phyloP scores from a whole-genome alignment of 2,797 vertebrate species.

The Buphagus erythrorhynchus region DNA sequence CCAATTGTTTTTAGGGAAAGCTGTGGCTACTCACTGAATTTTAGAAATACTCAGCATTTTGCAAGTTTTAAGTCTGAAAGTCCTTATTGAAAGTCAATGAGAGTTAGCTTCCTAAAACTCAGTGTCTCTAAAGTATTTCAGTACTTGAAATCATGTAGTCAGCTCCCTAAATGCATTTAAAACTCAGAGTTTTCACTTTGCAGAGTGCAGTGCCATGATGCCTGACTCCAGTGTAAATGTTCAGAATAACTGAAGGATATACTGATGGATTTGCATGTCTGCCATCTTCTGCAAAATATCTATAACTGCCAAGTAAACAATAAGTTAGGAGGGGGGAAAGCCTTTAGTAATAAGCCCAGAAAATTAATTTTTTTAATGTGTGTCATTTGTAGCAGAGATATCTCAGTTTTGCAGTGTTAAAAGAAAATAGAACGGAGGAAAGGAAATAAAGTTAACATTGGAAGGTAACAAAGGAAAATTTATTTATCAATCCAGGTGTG shows the following conservation, averaged over 20 bases:
- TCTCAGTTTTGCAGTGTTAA: not conserved
- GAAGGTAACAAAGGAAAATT: not conserved
- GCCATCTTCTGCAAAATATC: not conserved
- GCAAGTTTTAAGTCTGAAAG: conserved; percentile 20
- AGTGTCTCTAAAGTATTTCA: conserved; percentile 3
- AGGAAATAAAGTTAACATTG: not conserved
- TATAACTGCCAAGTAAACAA: not conserved
- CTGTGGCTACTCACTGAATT: not conserved
- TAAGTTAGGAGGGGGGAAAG: accelerated
- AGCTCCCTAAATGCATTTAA: not conserved
- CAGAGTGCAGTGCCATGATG: not conserved
- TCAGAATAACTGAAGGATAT: not conserved
- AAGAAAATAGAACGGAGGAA: not conserved
- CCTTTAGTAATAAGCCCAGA: not conserved
- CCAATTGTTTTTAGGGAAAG: not conserved
- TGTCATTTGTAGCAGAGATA: not conserved
- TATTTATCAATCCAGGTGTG: not conserved
- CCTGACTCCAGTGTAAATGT: not conserved
- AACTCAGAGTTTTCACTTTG: not conserved
- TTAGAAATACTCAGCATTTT: conserved; percentile 53
- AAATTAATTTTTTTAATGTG: not conserved
- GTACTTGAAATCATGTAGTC: conserved; percentile 21
- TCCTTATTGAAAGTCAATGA: conserved; percentile 45
- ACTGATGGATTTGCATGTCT: not conserved
- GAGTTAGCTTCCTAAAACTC: conserved; percentile 26